Percentiles rank a stretch among this genome's conserved stretches.
Evolutionary conservation across 2,797 vertebrate genomes (phyloP).

Genomic region (Rachycentron canadum): DNA sequence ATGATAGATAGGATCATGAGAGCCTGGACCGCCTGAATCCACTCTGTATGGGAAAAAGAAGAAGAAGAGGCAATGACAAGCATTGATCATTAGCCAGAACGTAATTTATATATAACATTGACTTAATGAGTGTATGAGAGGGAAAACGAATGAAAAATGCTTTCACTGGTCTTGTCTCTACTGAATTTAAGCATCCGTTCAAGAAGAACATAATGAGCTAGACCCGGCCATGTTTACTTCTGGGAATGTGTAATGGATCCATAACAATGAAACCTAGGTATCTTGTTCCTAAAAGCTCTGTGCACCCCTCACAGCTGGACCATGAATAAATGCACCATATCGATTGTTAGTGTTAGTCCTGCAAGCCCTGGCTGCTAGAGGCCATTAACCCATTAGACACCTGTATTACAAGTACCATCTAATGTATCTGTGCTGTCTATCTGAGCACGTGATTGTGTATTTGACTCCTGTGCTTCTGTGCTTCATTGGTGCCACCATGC

Average conservation of each 20-base stretch:
- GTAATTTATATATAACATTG: constrained; percentile 7
- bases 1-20: constrained; percentile 98
- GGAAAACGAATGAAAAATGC: constrained; percentile 27
- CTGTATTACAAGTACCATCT: constrained; percentile 31
- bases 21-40: constrained; percentile 97
- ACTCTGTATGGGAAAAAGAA: constrained; percentile 85
- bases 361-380: constrained; percentile 51
- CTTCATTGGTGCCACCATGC: constrained; percentile 39
- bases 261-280: constrained; percentile 62
- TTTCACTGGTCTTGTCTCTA: neutral
- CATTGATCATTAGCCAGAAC: constrained; percentile 36
- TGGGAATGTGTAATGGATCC: constrained; percentile 77
- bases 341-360: constrained; percentile 62
- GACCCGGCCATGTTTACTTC: constrained; percentile 58
- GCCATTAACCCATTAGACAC: constrained; percentile 76
- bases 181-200: constrained; percentile 35
- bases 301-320: constrained; percentile 36
- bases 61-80: neutral
- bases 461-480: constrained; percentile 13
- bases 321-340: constrained; percentile 72
- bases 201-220: constrained; percentile 36
- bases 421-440: constrained; percentile 16
- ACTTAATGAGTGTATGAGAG: neutral
- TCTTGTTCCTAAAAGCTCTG: constrained; percentile 81
- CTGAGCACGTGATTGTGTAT: constrained; percentile 14